Base-by-base conservation (phyloP, 2,113 vertebrate species). In the Clarias gariepinus region DNA sequence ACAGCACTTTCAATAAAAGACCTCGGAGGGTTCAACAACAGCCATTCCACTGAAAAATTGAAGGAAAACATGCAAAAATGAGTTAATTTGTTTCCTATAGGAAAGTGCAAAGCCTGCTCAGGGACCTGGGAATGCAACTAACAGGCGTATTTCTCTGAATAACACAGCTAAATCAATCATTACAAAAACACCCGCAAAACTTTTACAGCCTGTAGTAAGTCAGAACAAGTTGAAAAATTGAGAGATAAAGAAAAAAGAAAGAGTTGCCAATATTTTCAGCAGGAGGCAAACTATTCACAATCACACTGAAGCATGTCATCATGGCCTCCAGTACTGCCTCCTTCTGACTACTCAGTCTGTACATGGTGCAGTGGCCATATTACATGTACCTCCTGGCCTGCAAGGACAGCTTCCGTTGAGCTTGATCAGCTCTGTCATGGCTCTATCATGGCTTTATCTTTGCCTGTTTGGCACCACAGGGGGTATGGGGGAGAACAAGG, bases 381-480 rank as follows among this genome's bases (percentile, higher is more conserved):
- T 55, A n/a, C n/a, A n/a, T n/a, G n/a, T n/a, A 80, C 64, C 61
- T 83, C 66, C 25, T 28, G 63, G 30, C 76, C 68, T 60, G 53
- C 33, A 78, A 85, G 76, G 57, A 87, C 63, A 85, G 61, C 68
- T 60, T 83, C 71, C 36, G 55, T 55, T 30, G 66, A 41, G 80
- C 57, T 33, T 55, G 76, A 82, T 78, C 33, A 13, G 68, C 81
- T 84, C 58, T 19, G 52, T 47, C 57, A 60, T 61, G 36, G 60
- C 64, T 84, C 58, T 19, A 36, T 47, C 57, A 60, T 61, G 36
- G 60, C 63, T 77, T 58, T 41, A 74, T 25, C 80, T 58, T 52
- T 4, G 77, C 82, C 83, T 74, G 12, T 63, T 86, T 68, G 83
- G 12, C 80, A 60, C 74, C 81, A n/a, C 30, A 36, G 82, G 82